These are phyloP conservation scores for Heterotilapia buettikoferi DNA, from an alignment of 2,113 vertebrate genomes.

Conservation along the genomic window DNA sequence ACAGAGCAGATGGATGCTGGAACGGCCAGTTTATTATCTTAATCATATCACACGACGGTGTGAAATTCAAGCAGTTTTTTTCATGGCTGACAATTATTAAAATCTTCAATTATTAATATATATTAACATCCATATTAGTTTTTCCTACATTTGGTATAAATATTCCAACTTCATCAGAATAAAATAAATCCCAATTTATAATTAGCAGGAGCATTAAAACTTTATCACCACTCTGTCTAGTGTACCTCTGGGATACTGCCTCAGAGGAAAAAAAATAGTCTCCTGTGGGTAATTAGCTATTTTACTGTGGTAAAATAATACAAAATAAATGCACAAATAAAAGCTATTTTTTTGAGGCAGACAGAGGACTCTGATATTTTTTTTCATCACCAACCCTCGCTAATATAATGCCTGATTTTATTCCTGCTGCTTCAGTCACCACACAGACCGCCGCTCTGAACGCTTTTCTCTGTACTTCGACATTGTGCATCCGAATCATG, in stretches of 20 bases:
- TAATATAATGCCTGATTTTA: conserved; percentile 53
- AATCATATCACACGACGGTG: conserved; percentile 23
- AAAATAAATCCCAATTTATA: background rate
- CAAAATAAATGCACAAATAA: background rate
- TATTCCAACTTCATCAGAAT: background rate
- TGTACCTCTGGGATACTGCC: background rate
- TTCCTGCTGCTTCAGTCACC: background rate
- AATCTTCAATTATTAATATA: background rate
- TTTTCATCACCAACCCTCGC: conserved; percentile 44
- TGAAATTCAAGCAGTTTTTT: background rate
- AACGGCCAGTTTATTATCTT: conserved; percentile 43
- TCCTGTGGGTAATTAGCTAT: background rate
- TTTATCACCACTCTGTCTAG: background rate
- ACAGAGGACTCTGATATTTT: background rate
- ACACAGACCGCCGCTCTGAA: background rate
- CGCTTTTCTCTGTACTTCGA: conserved; percentile 30
- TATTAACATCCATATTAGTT: background rate
- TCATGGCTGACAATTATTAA: background rate
- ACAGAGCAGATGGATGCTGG: conserved; percentile 39
- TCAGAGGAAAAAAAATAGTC: background rate
- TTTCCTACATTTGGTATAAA: background rate
- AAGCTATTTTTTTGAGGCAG: background rate
- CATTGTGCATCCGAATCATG: conserved; percentile 28
- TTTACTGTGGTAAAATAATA: background rate
- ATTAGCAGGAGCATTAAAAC: conserved; percentile 10